These are phyloP conservation scores for Malacoraja senta DNA, from an alignment of 2,797 vertebrate genomes.

Conservation along the genomic window DNA sequence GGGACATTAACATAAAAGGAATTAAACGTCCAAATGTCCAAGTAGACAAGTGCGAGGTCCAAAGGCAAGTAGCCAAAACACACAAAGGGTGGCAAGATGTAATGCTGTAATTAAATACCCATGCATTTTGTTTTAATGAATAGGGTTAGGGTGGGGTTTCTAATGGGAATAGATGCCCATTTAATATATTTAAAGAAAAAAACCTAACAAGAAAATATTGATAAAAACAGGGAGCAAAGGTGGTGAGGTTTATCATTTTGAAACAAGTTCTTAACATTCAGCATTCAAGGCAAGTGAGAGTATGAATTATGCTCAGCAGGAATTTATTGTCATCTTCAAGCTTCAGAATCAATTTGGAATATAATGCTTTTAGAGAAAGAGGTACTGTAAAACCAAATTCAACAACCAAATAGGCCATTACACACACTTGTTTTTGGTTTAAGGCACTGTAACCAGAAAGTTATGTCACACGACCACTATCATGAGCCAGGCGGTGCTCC, in stretches of 20 bases:
- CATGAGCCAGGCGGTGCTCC: too few species aligned
- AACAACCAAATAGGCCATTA: neutral
- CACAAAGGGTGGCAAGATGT: too few species aligned
- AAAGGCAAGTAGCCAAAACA: too few species aligned
- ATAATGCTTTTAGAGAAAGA: neutral
- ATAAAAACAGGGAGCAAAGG: neutral
- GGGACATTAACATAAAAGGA: neutral
- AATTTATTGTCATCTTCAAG: neutral
- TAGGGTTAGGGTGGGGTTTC: neutral
- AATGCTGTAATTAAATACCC: too few species aligned
- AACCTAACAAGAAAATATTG: too few species aligned
- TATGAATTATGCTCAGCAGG: neutral
- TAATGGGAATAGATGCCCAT: neutral
- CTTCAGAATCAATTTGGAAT: neutral
- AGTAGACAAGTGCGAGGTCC: neutral
- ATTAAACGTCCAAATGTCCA: neutral
- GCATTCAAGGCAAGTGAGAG: neutral
- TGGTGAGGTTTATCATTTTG: neutral
- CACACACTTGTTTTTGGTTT: neutral
- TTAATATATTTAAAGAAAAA: too few species aligned
- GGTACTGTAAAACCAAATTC: neutral
- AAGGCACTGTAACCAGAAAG: neutral
- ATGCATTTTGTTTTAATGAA: too few species aligned
- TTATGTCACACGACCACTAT: too few species aligned
- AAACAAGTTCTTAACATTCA: neutral